Conservation (phyloP, 2,888 invertebrate genomes). For the Pharmacophagus antenor region DNA sequence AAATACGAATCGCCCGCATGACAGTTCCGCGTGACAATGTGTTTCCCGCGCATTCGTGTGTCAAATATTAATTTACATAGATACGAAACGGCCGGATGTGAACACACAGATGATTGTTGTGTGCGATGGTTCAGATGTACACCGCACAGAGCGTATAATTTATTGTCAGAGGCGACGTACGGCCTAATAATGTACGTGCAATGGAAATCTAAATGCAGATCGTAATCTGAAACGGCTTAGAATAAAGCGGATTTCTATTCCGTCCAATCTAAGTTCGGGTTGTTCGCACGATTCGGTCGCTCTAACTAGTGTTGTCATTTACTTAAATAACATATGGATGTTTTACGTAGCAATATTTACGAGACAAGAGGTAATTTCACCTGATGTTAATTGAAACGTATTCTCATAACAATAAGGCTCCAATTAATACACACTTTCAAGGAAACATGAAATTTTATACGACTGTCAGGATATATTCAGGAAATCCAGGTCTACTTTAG, state of each 20-base stretch:
- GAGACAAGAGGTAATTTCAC: too few relatives aligned
- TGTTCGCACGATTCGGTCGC: too few relatives aligned
- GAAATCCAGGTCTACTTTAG: too few relatives aligned
- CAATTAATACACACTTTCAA: too few relatives aligned
- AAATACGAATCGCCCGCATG: neutral
- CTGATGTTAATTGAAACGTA: too few relatives aligned
- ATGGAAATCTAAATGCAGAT: slow-evolving; percentile 21
- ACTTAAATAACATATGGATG: neutral
- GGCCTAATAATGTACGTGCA: slow-evolving; percentile 8
- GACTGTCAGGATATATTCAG: too few relatives aligned
- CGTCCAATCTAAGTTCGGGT: slow-evolving; percentile 3
- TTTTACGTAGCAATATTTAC: too few relatives aligned
- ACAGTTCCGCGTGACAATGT: neutral
- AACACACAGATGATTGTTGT: slow-evolving; percentile 8
- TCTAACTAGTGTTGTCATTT: too few relatives aligned
- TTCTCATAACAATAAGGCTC: too few relatives aligned
- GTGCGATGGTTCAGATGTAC: neutral
- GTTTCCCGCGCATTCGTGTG: slow-evolving; percentile 9
- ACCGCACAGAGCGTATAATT: slow-evolving; percentile 16
- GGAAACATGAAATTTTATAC: too few relatives aligned
- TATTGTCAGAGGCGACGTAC: slow-evolving; percentile 11
- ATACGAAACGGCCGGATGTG: slow-evolving; percentile 22
- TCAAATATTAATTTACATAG: slow-evolving; percentile 33
- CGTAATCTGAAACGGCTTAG: slow-evolving; percentile 18
- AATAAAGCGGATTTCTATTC: slow-evolving; percentile 18